A percentile compares a stretch with the other conserved stretches of the same genome.
Conservation (phyloP, 2,888 invertebrate genomes). For the Beris chalybata region DNA sequence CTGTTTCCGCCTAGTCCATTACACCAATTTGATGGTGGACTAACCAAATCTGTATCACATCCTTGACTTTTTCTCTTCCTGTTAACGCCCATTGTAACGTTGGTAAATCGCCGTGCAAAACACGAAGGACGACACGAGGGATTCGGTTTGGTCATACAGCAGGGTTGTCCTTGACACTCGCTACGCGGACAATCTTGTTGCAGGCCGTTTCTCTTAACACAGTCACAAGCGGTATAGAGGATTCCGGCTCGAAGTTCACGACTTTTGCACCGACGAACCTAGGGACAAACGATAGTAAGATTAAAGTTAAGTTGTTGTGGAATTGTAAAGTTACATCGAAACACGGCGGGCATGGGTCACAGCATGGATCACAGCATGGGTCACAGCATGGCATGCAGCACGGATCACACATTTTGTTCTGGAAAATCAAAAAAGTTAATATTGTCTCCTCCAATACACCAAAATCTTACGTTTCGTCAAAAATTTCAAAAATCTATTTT, state of each 20-base stretch:
- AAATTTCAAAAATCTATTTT: too few relatives aligned
- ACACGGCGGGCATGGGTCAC: too few relatives aligned
- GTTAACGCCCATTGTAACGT: slow-evolving; percentile 41
- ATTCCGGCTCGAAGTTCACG: slow-evolving; percentile 60
- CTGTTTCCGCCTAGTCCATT: too few relatives aligned
- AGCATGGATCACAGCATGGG: neutral
- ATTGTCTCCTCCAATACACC: neutral
- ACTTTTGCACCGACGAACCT: slow-evolving; percentile 54
- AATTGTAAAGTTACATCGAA: too few relatives aligned
- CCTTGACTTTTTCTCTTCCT: neutral
- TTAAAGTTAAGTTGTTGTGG: too few relatives aligned
- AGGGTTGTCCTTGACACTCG: slow-evolving; percentile 59
- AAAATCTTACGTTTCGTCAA: neutral
- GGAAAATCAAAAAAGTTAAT: neutral
- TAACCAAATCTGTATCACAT: too few relatives aligned
- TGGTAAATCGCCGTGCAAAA: slow-evolving; percentile 48
- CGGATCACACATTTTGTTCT: slow-evolving; percentile 1
- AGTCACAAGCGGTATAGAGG: slow-evolving; percentile 62
- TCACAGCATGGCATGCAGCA: slow-evolving; percentile 7
- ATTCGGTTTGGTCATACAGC: slow-evolving; percentile 57
- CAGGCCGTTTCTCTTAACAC: slow-evolving; percentile 62
- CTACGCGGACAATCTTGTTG: slow-evolving; percentile 63
- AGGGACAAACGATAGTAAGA: too few relatives aligned
- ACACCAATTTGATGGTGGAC: too few relatives aligned
- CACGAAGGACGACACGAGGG: slow-evolving; percentile 58